phyloP scores from a whole-genome alignment of 2,113 vertebrate genomes.

The Hippocampus barbouri region DNA sequence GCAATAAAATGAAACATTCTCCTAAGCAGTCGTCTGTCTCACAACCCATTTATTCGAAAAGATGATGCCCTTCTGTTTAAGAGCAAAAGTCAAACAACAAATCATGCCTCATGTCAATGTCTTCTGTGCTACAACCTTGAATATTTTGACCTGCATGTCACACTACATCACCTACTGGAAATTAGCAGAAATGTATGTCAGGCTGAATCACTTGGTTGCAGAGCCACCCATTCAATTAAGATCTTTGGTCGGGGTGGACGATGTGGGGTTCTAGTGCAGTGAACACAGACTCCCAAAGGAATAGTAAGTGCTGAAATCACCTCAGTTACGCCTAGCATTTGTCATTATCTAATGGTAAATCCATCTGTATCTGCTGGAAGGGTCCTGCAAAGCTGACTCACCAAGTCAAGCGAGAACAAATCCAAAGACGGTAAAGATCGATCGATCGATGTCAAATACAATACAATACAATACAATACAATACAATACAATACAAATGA shows the following conservation, averaged over 20 bases:
- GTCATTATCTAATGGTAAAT: slow-evolving; percentile 73
- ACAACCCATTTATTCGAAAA: slow-evolving; percentile 37
- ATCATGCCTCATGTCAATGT: slow-evolving; percentile 44
- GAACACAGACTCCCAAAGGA: slow-evolving; percentile 52
- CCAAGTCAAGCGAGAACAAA: slow-evolving; percentile 31
- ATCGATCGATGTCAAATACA: slow-evolving; percentile 7
- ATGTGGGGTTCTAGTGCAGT: slow-evolving; percentile 38
- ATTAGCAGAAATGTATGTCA: slow-evolving; percentile 63
- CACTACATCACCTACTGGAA: slow-evolving; percentile 59
- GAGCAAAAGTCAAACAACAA: slow-evolving; percentile 54
- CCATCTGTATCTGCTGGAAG: slow-evolving; percentile 54
- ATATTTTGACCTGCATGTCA: slow-evolving; percentile 59
- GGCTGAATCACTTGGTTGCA: slow-evolving; percentile 63
- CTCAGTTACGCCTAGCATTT: slow-evolving; percentile 58
- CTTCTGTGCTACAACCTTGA: slow-evolving; percentile 31
- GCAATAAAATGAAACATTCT: background rate
- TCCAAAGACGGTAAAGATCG: slow-evolving; percentile 21
- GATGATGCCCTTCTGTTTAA: slow-evolving; percentile 28
- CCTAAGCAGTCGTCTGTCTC: background rate
- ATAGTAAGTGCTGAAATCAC: slow-evolving; percentile 70
- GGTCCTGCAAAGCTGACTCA: slow-evolving; percentile 34
- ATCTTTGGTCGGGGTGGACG: slow-evolving; percentile 37
- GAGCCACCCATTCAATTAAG: slow-evolving; percentile 58
- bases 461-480: no score
- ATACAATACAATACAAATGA: background rate